Conservation (phyloP, 2,113 vertebrate genomes). For the Petrocephalus zakoni region DNA sequence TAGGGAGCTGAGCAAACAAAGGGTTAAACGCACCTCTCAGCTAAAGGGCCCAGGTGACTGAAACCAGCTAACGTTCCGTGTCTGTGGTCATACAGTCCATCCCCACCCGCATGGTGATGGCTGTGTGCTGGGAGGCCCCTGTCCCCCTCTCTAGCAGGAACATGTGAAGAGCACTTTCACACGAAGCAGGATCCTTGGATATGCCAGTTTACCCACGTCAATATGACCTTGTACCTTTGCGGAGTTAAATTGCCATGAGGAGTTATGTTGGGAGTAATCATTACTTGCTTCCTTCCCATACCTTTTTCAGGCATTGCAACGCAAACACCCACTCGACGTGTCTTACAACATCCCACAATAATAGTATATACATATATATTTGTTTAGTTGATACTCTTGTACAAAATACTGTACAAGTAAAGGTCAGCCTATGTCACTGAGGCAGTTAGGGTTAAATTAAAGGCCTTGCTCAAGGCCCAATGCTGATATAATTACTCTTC, state of each 20-base stretch:
- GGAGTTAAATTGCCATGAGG: neutral
- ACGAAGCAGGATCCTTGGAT: neutral
- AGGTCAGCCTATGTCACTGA: neutral
- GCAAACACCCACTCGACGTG: too few relatives aligned
- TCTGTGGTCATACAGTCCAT: neutral
- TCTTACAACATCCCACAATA: neutral
- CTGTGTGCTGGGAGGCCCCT: neutral
- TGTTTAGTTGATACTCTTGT: neutral
- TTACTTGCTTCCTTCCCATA: neutral
- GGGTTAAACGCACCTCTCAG: neutral
- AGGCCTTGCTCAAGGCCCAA: neutral
- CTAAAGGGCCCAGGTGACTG: neutral
- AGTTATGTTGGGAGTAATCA: neutral
- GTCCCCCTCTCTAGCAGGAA: neutral
- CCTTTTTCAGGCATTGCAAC: neutral
- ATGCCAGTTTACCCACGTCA: neutral
- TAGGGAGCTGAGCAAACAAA: neutral
- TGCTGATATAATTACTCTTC: neutral
- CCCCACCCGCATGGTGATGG: neutral
- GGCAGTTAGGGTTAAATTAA: neutral
- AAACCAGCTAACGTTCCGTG: neutral
- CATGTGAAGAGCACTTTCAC: neutral
- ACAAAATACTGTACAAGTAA: neutral
- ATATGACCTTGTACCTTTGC: neutral
- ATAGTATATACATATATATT: neutral